Evolutionary conservation across 2,113 vertebrate genomes (phyloP).

Genomic region (Pheucticus melanocephalus): DNA sequence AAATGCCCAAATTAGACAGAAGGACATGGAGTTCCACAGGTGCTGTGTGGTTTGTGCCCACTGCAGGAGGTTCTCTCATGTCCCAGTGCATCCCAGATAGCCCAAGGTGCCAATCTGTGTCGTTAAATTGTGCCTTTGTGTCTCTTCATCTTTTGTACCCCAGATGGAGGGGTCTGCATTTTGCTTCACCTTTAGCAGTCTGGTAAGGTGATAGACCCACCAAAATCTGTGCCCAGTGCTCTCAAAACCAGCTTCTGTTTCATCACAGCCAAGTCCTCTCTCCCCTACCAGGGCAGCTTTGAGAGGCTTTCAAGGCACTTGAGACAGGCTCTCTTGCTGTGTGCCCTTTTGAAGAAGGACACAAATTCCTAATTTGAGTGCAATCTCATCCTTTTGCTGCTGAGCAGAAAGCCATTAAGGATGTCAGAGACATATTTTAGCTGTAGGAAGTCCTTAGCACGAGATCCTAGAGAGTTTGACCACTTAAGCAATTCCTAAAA

Average conservation of each 20-base stretch:
- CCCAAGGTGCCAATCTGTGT: neutral
- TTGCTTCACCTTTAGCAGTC: neutral
- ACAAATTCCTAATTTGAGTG: neutral
- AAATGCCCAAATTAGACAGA: neutral
- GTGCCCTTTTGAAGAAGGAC: neutral
- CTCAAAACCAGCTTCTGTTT: neutral
- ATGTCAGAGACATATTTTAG: neutral
- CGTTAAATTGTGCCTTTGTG: neutral
- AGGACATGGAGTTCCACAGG: rapidly evolving
- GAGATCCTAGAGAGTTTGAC: neutral
- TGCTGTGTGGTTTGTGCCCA: neutral
- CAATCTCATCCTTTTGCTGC: neutral
- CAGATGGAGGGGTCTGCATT: neutral
- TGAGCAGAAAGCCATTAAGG: neutral
- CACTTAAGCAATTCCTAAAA: neutral
- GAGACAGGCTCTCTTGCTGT: neutral
- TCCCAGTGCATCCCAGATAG: neutral
- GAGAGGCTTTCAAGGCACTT: neutral
- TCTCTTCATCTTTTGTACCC: neutral
- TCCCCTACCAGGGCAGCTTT: neutral
- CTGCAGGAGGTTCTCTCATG: neutral
- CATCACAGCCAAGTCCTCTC: neutral
- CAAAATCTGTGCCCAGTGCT: neutral
- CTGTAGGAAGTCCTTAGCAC: neutral
- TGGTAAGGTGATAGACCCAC: neutral